Evolutionary conservation across 2,797 vertebrate genomes (phyloP).

Genomic region (Acipenser ruthenus): DNA sequence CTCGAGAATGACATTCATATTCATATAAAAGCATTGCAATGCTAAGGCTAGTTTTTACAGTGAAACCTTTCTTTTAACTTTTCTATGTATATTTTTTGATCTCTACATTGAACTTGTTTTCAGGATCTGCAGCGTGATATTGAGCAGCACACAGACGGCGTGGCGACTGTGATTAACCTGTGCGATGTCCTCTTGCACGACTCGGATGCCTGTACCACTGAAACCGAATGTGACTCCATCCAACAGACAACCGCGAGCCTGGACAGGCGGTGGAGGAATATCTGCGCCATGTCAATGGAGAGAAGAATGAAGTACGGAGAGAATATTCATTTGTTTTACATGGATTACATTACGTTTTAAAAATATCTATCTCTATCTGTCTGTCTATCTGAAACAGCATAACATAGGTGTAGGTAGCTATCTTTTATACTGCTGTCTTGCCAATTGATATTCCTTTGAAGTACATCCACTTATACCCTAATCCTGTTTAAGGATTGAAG

Average conservation of each 20-base stretch:
- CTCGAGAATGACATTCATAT: too few relatives aligned
- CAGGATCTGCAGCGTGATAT: constrained; percentile 91
- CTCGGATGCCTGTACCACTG: constrained; percentile 75
- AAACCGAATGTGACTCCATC: constrained; percentile 84
- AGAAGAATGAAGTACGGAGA: constrained; percentile 78
- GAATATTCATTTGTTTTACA: too few relatives aligned
- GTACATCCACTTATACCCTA: neutral
- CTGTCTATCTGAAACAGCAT: too few relatives aligned
- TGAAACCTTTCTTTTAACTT: too few relatives aligned
- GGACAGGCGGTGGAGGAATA: constrained; percentile 93
- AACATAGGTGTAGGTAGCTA: too few relatives aligned
- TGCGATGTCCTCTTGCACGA: constrained; percentile 85
- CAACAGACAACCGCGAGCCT: constrained; percentile 86
- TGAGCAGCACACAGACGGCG: constrained; percentile 82
- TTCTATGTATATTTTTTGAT: too few relatives aligned
- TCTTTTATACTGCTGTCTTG: too few relatives aligned
- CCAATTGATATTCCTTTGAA: neutral
- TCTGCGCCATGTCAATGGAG: constrained; percentile 93
- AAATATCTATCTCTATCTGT: too few relatives aligned
- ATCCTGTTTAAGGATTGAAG: constrained; percentile 72
- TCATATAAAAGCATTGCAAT: too few relatives aligned
- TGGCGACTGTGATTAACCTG: constrained; percentile 80
- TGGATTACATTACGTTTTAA: too few relatives aligned
- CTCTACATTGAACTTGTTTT: neutral
- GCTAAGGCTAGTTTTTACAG: too few relatives aligned